phyloP scores from a whole-genome alignment of 2,113 vertebrate genomes.

The cattle (Bos taurus) region ARS-UCD2.0 NC_037336.1:92562501-92563000 shows the following conservation, averaged over 20 bases:
- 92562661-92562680: constrained; percentile 50
- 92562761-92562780: not conserved
- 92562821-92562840: not conserved
- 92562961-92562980: not conserved
- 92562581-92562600: not conserved
- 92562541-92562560: not conserved
- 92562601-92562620: constrained; percentile 27
- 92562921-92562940: not conserved
- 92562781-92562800: not conserved
- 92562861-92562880: not conserved
- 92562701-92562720: not conserved
- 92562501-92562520: not conserved
- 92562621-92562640: constrained; percentile 56
- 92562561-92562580: constrained; percentile 32
- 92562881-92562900: not conserved
- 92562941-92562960: not conserved
- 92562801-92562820: rapidly evolving
- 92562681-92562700: not conserved
- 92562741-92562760: not conserved
- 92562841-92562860: not conserved
- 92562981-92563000: not conserved
- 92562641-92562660: constrained; percentile 40
- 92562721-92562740: not conserved
- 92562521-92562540: not conserved
- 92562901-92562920: not conserved